Evolutionary conservation across 2,113 vertebrate genomes (phyloP).

Genomic region (Vidua chalybeata): DNA sequence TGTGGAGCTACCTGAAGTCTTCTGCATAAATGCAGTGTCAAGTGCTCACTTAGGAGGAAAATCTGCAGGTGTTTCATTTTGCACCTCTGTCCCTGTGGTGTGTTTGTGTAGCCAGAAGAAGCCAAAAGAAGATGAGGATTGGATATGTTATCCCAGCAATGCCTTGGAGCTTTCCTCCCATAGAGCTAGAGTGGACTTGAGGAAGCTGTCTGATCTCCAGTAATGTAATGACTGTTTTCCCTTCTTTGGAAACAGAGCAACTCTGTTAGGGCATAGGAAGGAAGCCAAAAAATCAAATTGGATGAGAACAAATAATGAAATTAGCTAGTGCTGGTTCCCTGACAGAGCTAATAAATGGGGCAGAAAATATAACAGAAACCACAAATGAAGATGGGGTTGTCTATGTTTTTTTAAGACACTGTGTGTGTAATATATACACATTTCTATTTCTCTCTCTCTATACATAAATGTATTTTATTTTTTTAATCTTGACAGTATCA

Average conservation of each 20-base stretch:
- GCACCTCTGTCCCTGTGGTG: not conserved
- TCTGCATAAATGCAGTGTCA: not conserved
- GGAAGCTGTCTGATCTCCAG: not conserved
- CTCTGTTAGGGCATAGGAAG: slow-evolving; percentile 38
- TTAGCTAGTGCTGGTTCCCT: slow-evolving; percentile 25
- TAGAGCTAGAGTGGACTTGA: not conserved
- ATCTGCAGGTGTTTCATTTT: not conserved
- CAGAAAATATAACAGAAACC: slow-evolving; percentile 17
- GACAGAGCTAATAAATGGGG: slow-evolving; percentile 16
- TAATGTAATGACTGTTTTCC: slow-evolving; percentile 10
- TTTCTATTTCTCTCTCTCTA: not conserved
- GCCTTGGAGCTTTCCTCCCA: not conserved
- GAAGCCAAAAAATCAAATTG: slow-evolving; percentile 58
- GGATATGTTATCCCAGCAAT: not conserved
- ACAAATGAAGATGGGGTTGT: not conserved
- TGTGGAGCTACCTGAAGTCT: not conserved
- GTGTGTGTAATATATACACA: fast-evolving
- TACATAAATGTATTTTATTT: too few relatives aligned
- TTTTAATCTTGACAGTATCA: not conserved
- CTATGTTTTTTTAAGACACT: not conserved
- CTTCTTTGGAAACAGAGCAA: slow-evolving; percentile 51
- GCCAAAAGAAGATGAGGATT: not conserved
- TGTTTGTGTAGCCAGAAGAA: not conserved
- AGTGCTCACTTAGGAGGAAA: not conserved
- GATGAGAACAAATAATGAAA: slow-evolving; percentile 46